Evolutionary conservation across 2,797 vertebrate genomes (phyloP).

Genomic region (Coccyzus lansbergi): DNA sequence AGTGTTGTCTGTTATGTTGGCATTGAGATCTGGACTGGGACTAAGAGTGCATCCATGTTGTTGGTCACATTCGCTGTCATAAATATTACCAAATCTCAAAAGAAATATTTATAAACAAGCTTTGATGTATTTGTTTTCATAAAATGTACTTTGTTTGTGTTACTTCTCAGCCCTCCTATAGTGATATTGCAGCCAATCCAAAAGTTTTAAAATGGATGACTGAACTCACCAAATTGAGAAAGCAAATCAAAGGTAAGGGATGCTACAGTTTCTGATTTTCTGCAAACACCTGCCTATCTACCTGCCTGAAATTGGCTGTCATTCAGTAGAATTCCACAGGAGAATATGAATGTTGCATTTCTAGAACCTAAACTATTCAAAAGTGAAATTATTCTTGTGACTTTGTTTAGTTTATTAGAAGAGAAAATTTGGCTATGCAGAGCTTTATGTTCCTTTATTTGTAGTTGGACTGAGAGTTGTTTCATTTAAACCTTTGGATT

Average conservation of each 20-base stretch:
- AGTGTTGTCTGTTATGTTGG: background rate
- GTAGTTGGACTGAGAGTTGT: background rate
- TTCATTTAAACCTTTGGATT: background rate
- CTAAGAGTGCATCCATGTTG: background rate
- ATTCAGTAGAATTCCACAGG: background rate
- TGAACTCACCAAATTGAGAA: conserved; percentile 94
- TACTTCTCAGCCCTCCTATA: conserved; percentile 89
- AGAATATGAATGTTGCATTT: background rate
- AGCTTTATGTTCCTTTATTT: background rate
- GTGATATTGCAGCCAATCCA: conserved; percentile 95
- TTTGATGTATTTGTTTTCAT: background rate
- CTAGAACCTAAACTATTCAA: background rate
- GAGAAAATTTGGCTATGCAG: background rate
- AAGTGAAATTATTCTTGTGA: background rate
- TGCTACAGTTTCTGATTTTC: background rate
- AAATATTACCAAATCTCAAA: background rate
- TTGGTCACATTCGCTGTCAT: background rate
- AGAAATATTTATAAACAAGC: background rate
- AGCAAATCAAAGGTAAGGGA: conserved; percentile 94
- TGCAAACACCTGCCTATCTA: background rate
- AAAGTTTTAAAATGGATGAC: conserved; percentile 99
- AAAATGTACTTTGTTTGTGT: background rate
- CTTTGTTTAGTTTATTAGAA: background rate
- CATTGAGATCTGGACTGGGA: background rate
- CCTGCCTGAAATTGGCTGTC: background rate